Evolutionary conservation across 2,113 vertebrate genomes (phyloP).

Genomic region (Albula goreensis): DNA sequence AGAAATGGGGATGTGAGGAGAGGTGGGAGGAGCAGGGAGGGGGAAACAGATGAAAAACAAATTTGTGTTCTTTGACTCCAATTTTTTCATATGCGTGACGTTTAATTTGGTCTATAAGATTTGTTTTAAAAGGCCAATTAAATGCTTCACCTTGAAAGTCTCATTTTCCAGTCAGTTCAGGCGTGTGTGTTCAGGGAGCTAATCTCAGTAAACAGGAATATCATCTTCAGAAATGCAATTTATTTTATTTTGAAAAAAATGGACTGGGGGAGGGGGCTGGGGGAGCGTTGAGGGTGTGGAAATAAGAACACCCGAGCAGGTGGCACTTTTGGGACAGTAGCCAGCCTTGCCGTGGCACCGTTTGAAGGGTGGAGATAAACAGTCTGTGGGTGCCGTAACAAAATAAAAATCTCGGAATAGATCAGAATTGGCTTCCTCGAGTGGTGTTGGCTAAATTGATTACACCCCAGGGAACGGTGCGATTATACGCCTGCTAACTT

Average conservation of each 20-base stretch:
- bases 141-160: background rate
- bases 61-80: background rate
- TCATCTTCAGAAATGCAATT: background rate
- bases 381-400: background rate
- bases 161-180: background rate
- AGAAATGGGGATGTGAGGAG: too few species aligned
- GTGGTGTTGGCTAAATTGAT: constrained; percentile 31
- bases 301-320: constrained; percentile 44
- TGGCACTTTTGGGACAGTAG: constrained; percentile 46
- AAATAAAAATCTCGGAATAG: constrained; percentile 17
- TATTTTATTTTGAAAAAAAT: background rate
- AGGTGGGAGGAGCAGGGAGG: background rate
- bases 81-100: background rate
- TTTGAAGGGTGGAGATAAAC: constrained; percentile 3
- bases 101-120: background rate
- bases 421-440: constrained; percentile 36
- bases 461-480: constrained; percentile 9
- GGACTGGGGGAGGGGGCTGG: background rate
- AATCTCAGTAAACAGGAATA: background rate
- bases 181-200: background rate
- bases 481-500: constrained; percentile 38
- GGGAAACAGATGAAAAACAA: background rate
- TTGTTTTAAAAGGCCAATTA: background rate
- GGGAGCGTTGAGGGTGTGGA: background rate
- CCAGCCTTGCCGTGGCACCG: constrained; percentile 22